These are phyloP conservation scores for Temnothorax nylanderi DNA, from an alignment of 1,140 invertebrate species.

Conservation along the genomic window DNA sequence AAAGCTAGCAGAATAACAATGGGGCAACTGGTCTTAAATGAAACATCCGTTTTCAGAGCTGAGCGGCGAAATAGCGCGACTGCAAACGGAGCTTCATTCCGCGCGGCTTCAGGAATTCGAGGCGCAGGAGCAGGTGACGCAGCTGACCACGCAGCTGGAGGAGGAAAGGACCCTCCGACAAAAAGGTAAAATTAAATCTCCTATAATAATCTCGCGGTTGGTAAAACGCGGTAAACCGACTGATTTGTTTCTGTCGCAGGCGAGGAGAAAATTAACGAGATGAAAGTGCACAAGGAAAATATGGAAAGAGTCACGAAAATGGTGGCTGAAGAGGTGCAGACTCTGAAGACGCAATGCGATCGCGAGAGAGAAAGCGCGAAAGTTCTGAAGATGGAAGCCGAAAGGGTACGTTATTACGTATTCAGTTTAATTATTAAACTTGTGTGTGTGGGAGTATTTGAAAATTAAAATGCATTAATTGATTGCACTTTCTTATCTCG, in stretches of 20 bases:
- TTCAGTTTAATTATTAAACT: background rate
- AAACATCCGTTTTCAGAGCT: slow-evolving; percentile 84
- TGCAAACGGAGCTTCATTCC: slow-evolving; percentile 89
- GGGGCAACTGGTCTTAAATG: background rate
- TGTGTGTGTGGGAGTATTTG: too few species aligned
- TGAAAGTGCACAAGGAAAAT: slow-evolving; percentile 87
- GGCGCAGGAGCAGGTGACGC: slow-evolving; percentile 87
- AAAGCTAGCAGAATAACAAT: background rate
- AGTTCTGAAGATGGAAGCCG: slow-evolving; percentile 84
- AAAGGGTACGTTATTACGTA: slow-evolving; percentile 77
- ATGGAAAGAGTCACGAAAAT: slow-evolving; percentile 88
- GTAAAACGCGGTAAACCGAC: background rate
- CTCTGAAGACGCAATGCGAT: slow-evolving; percentile 87
- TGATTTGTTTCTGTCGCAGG: slow-evolving; percentile 61
- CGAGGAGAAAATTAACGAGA: slow-evolving; percentile 82
- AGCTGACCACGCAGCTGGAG: slow-evolving; percentile 86
- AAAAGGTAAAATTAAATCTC: slow-evolving; percentile 76
- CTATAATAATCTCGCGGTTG: background rate
- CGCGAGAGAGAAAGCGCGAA: slow-evolving; percentile 87
- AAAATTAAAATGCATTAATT: background rate
- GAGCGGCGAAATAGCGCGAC: slow-evolving; percentile 87
- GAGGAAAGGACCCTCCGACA: slow-evolving; percentile 85
- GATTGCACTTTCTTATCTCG: background rate
- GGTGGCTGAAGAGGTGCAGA: slow-evolving; percentile 88
- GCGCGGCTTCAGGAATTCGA: slow-evolving; percentile 90